phyloP scores from a whole-genome alignment of 1,140 invertebrate genomes.

The Pristionchus pacificus region DNA sequence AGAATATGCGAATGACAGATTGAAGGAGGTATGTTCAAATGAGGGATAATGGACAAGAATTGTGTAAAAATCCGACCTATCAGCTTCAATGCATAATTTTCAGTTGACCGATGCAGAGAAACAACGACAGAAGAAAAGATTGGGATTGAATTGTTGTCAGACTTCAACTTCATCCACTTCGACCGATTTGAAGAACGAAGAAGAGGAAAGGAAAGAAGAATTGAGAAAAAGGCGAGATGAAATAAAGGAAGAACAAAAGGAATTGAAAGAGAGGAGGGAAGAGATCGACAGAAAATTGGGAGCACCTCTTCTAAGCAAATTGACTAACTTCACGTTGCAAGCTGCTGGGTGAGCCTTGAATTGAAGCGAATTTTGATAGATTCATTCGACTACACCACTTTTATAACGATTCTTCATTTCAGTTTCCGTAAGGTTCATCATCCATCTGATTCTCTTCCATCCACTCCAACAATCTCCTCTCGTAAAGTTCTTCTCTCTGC shows the following conservation, averaged over 20 bases:
- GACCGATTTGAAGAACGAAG: conserved; percentile 9
- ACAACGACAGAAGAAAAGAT: conserved; percentile 23
- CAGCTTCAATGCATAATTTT: conserved; percentile 1
- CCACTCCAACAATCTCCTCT: conserved; percentile 23
- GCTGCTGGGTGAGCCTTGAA: conserved; percentile 7
- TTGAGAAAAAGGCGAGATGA: conserved; percentile 19
- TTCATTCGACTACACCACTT: conserved; percentile 14
- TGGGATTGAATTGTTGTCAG: conserved; percentile 26
- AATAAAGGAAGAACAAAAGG: conserved; percentile 19
- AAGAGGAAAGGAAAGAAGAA: conserved; percentile 17
- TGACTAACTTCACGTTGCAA: not conserved
- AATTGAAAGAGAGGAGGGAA: conserved; percentile 17
- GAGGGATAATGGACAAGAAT: not conserved
- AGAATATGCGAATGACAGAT: conserved; percentile 25
- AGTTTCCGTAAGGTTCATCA: not conserved
- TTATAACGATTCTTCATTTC: conserved; percentile 9
- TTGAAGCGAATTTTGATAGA: not conserved
- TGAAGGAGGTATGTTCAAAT: not conserved
- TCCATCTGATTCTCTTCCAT: conserved; percentile 21
- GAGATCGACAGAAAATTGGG: conserved; percentile 16
- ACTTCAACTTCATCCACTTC: conserved; percentile 24
- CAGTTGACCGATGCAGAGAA: conserved; percentile 25
- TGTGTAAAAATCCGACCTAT: not conserved
- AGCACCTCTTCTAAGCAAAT: conserved; percentile 7
- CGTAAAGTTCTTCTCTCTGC: conserved; percentile 7